A percentile compares a stretch with the other conserved stretches of the same genome.
Evolutionary conservation across 2,888 invertebrate genomes (phyloP).

Genomic region (Eristalis intricaria): DNA sequence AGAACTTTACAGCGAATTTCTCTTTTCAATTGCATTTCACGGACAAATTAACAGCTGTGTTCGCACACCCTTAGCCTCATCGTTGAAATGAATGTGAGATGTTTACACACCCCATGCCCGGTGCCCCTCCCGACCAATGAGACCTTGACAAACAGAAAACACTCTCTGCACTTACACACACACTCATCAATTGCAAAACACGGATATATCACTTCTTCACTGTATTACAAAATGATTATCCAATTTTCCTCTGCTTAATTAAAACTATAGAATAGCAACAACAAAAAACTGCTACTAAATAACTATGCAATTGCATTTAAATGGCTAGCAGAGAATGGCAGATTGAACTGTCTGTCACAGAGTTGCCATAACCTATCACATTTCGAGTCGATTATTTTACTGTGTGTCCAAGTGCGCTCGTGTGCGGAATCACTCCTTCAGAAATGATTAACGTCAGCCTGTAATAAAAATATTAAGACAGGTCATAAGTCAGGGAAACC

Average conservation of each 20-base stretch:
- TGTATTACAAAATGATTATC: constrained; percentile 42
- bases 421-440: too few relatives aligned
- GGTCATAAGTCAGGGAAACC: too few relatives aligned
- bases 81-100: constrained; percentile 10
- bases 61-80: constrained; percentile 16
- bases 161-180: neutral
- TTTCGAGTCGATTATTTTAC: neutral
- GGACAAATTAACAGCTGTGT: constrained; percentile 32
- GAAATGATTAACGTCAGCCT: too few relatives aligned
- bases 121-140: neutral
- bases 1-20: neutral
- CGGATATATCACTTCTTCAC: neutral
- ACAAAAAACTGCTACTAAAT: neutral
- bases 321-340: neutral
- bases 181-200: neutral
- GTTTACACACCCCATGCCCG: neutral
- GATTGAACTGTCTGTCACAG: neutral
- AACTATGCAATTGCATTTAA: constrained; percentile 10
- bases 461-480: too few relatives aligned
- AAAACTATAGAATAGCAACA: neutral
- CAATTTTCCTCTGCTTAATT: constrained; percentile 42
- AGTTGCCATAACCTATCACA: neutral
- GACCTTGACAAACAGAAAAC: neutral
- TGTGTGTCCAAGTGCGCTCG: too few relatives aligned
- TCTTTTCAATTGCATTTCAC: constrained; percentile 10